These are phyloP conservation scores for Tyrannus savana DNA, from an alignment of 2,113 vertebrate genomes.

Conservation along the genomic window DNA sequence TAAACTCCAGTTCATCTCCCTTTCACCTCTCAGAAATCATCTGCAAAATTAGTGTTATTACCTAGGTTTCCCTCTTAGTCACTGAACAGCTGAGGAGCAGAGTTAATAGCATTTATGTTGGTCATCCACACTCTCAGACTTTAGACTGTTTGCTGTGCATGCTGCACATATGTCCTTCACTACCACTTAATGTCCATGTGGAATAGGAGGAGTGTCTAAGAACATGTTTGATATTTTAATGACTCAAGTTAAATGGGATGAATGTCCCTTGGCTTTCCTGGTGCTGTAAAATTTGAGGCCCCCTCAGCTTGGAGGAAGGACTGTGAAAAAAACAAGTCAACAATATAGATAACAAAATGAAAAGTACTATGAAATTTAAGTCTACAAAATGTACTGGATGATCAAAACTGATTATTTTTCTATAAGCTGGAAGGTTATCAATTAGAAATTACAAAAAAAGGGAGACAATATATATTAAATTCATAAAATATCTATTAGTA, in stretches of 20 bases:
- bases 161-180: not conserved
- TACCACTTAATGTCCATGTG: not conserved
- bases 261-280: not conserved
- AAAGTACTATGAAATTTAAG: not conserved
- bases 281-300: not conserved
- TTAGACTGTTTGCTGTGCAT: not conserved
- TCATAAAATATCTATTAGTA: not conserved
- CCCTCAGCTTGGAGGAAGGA: not conserved
- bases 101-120: not conserved
- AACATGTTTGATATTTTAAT: not conserved
- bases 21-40: not conserved
- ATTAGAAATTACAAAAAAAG: not conserved
- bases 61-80: not conserved
- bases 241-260: not conserved
- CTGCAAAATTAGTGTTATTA: not conserved
- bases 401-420: not conserved
- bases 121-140: not conserved
- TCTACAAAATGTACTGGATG: not conserved
- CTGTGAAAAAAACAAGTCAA: not conserved
- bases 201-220: not conserved
- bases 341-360: not conserved
- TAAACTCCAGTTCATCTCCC: not conserved
- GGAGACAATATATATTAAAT: not conserved
- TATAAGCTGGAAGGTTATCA: not conserved
- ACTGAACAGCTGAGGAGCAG: not conserved